Conservation (phyloP, 1,140 invertebrate genomes). For the Hyles euphorbiae region DNA sequence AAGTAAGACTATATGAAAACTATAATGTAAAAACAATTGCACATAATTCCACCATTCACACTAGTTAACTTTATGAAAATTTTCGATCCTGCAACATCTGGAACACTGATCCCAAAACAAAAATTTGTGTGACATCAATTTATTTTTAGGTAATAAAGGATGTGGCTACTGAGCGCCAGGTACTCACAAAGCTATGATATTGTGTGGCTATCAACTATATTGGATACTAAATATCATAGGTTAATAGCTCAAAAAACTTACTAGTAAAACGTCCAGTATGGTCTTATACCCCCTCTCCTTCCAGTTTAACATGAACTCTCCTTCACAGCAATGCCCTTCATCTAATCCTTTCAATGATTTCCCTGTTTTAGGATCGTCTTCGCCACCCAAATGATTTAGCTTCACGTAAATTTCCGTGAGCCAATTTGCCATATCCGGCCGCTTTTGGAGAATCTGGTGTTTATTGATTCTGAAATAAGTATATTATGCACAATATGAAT, state of each 20-base stretch:
- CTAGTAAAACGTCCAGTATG: slow-evolving; percentile 62
- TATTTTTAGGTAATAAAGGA: too few species aligned
- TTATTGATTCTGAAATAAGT: slow-evolving; percentile 38
- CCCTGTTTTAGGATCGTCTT: slow-evolving; percentile 40
- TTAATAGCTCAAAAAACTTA: slow-evolving; percentile 19
- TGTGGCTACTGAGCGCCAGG: too few species aligned
- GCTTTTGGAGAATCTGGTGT: slow-evolving; percentile 38
- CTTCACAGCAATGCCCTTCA: slow-evolving; percentile 53
- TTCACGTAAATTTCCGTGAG: slow-evolving; percentile 54
- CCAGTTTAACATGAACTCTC: slow-evolving; percentile 64
- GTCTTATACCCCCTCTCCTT: slow-evolving; percentile 62
- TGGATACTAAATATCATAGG: too few species aligned
- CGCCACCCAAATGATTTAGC: slow-evolving; percentile 50
- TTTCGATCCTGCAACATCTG: too few species aligned
- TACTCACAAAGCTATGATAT: too few species aligned
- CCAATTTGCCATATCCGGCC: slow-evolving; percentile 30
- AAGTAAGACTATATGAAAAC: too few species aligned
- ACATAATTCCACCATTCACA: too few species aligned
- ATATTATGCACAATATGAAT: neutral
- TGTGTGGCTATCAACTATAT: too few species aligned
- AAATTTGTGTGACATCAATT: too few species aligned
- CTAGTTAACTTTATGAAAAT: too few species aligned
- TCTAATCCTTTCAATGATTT: slow-evolving; percentile 57
- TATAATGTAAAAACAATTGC: too few species aligned
- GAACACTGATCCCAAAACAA: too few species aligned